Evolutionary conservation across 2,113 vertebrate species (phyloP).

Genomic region (Xiphorhynchus elegans): DNA sequence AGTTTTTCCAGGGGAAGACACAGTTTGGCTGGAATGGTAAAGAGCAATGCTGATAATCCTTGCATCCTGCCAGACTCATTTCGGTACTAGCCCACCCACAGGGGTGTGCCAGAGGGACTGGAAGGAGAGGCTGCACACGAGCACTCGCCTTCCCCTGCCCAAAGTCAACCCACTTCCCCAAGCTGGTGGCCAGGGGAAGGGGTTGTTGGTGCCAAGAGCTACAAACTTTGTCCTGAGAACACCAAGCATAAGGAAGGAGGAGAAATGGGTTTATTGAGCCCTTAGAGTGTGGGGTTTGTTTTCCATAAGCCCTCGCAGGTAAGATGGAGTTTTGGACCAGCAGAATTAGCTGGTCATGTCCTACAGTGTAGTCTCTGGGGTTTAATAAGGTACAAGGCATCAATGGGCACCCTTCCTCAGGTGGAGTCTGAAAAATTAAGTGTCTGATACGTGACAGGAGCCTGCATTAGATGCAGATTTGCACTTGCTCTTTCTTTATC

Average conservation of each 20-base stretch:
- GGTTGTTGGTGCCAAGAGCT: neutral
- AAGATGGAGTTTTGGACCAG: neutral
- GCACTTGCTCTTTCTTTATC: neutral
- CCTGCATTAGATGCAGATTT: neutral
- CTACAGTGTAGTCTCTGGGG: neutral
- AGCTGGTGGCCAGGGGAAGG: neutral
- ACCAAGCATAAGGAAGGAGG: neutral
- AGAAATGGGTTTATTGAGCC: neutral
- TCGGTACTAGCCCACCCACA: neutral
- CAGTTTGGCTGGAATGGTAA: neutral
- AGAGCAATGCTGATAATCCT: neutral
- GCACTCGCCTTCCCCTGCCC: neutral
- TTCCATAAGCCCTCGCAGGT: neutral
- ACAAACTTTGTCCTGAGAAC: neutral
- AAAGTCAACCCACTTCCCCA: neutral
- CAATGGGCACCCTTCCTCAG: fast-evolving
- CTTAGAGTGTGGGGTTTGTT: neutral
- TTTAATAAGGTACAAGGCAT: neutral
- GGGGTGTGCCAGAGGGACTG: neutral
- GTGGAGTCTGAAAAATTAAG: neutral
- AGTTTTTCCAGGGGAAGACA: neutral
- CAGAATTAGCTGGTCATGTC: neutral
- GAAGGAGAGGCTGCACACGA: fast-evolving
- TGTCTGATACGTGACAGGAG: fast-evolving
- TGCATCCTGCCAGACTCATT: neutral